phyloP scores from a whole-genome alignment of 1,140 invertebrate genomes.

The Thaumatotibia leucotreta region DNA sequence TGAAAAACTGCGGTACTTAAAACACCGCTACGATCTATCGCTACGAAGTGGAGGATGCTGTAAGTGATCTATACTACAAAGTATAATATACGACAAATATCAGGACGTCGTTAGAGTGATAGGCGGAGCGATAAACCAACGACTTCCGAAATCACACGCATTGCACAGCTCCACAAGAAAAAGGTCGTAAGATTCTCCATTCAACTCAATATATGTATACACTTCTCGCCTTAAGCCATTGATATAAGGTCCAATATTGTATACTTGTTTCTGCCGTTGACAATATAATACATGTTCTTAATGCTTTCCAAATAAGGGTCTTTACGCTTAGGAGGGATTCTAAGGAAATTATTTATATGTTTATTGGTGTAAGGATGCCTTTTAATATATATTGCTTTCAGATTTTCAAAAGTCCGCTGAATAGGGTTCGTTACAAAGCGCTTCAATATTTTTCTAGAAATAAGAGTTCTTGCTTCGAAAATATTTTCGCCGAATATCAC shows the following conservation, averaged over 20 bases:
- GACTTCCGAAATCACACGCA: neutral
- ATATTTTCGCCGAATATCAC: no score
- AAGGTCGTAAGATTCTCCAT: neutral
- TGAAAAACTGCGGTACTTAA: no score
- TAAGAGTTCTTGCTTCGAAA: no score
- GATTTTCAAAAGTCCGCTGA: neutral
- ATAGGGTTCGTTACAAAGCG: neutral
- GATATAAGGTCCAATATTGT: no score
- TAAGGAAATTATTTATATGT: neutral
- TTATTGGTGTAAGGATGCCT: neutral
- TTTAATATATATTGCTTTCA: slow-evolving; percentile 3
- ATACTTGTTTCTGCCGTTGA: no score
- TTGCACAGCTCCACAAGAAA: neutral
- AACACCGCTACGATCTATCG: no score
- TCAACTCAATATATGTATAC: no score
- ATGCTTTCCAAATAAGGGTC: neutral
- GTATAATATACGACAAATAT: neutral
- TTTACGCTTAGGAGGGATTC: neutral
- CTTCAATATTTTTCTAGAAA: neutral
- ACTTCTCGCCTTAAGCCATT: neutral
- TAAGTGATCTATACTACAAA: neutral
- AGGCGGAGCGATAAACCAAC: neutral
- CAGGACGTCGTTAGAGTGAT: neutral
- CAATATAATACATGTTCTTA: neutral
- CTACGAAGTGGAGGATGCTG: no score